Base-by-base conservation (phyloP, 2,113 vertebrate genomes). In the Grus americana region DNA sequence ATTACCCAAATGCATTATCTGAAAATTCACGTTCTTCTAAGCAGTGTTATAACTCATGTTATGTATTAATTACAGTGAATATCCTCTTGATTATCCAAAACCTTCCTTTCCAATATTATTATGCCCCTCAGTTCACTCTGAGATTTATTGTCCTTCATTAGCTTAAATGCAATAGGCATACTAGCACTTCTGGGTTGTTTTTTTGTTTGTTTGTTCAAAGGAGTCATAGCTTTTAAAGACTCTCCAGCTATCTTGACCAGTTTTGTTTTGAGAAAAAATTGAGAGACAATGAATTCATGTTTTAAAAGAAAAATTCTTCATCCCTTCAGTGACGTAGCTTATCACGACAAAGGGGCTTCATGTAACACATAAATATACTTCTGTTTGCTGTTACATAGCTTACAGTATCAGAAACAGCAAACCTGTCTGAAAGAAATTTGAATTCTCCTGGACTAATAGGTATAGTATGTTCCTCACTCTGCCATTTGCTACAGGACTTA, bases 401-500 rank as follows among this genome's bases (percentile, higher is more conserved):
- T 63, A 26, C 2, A 18, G 32, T 47, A n/a, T 40, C 40, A 83
- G 50, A 80, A 96, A 61, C 22, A 67, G 7, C 29, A 79, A 86
- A 80, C 3, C 2, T 71, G 16, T 44, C 67, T 63, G 57, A 88
- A 76, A 79, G 21, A 78, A 50, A 74, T 38, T n/a, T 42, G 7
- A 32, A 42, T 75, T 91, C 27, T 88, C 11, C 34, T 59, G 17
- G 42, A 81, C 29, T 94, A 32, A 59, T 32, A 40, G 34, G 5
- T 61, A n/a, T 57, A 40, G 59, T 58, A 49, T 75, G 19, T 92
- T 93, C 49, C 61, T 90, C 94, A 44, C 79, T 40, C 93, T 95
- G 73, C 24, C 15, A 5, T 84, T 93, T 96, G 95, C 40, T 84
- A 13, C 88, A 99, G 98, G 98, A 99, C 82, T 96, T 98, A 90